These are phyloP conservation scores for Leptoteleia sp. DNA, from an alignment of 1,140 invertebrate species.

Conservation along the genomic window DNA sequence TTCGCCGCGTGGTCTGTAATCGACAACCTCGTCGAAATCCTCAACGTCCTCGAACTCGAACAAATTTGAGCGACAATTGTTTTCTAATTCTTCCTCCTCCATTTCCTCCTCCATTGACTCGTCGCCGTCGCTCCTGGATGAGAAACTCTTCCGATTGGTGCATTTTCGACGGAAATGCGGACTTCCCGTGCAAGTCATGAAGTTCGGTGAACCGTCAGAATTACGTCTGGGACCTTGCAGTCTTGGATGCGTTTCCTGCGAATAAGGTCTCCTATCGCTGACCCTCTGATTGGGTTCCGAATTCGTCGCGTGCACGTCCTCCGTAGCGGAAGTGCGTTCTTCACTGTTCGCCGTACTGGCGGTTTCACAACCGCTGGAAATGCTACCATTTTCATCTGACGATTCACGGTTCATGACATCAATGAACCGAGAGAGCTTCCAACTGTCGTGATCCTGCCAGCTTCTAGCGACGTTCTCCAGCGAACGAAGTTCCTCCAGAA, in stretches of 20 bases:
- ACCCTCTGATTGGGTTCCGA: constrained; percentile 42
- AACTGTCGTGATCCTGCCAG: constrained; percentile 78
- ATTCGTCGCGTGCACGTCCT: constrained; percentile 48
- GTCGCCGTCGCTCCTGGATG: constrained; percentile 71
- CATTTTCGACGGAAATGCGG: constrained; percentile 72
- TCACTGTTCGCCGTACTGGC: constrained; percentile 85
- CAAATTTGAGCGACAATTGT: constrained; percentile 68
- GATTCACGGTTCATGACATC: constrained; percentile 77
- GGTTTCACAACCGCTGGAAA: constrained; percentile 89
- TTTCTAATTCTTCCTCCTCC: constrained; percentile 64
- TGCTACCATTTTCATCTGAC: constrained; percentile 86
- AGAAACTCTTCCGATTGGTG: constrained; percentile 68
- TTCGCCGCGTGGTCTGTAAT: constrained; percentile 78
- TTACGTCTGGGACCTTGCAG: constrained; percentile 71
- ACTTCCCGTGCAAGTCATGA: constrained; percentile 76
- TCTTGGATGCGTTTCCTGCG: constrained; percentile 33
- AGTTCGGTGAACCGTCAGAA: constrained; percentile 77
- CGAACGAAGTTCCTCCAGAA: constrained; percentile 77
- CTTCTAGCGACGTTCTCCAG: constrained; percentile 76
- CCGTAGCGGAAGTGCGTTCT: constrained; percentile 71
- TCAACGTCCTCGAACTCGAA: constrained; percentile 78
- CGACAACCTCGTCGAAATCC: constrained; percentile 79
- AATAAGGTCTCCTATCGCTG: constrained; percentile 34
- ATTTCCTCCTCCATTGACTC: constrained; percentile 75
- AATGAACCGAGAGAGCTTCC: constrained; percentile 76